A percentile compares a stretch with the other conserved stretches of the same genome.
These are phyloP conservation scores for Metaphire vulgaris DNA, from an alignment of 1,140 invertebrate genomes.

Conservation along the genomic window DNA sequence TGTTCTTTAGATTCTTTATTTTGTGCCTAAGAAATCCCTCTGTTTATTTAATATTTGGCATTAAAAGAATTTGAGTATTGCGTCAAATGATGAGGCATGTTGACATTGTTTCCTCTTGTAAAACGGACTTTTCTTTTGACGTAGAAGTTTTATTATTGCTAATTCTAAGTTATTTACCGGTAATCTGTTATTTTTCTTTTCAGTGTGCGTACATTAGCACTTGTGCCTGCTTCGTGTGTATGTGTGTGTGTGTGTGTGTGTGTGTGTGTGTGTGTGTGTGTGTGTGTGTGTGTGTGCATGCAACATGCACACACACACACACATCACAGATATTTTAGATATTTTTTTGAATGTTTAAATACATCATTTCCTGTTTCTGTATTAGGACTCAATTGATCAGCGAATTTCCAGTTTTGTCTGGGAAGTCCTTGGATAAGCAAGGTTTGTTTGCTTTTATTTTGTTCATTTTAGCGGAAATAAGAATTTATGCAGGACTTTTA, in stretches of 20 bases:
- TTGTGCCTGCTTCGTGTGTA: too few species aligned
- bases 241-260: too few species aligned
- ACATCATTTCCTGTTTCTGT: too few species aligned
- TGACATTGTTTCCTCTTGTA: neutral
- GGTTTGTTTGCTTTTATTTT: slow-evolving; percentile 1
- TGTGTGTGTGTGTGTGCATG: too few species aligned
- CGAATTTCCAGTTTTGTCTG: slow-evolving; percentile 43
- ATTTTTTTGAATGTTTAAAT: neutral
- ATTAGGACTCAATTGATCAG: slow-evolving; percentile 57
- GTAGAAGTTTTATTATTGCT: neutral
- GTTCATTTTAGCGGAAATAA: neutral
- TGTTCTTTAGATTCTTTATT: neutral
- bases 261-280: too few species aligned
- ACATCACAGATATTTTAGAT: neutral
- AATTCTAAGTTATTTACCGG: neutral
- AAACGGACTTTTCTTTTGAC: neutral
- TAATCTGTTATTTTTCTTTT: too few species aligned
- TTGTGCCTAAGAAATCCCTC: neutral
- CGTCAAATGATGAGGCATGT: neutral
- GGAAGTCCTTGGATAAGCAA: slow-evolving; percentile 27
- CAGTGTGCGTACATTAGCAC: too few species aligned
- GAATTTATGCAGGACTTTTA: too few species aligned
- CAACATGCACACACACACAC: too few species aligned
- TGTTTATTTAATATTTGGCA: neutral
- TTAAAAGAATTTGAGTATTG: neutral